Conservation (phyloP, 2,888 invertebrate genomes). For the Heliconius aoede region DNA sequence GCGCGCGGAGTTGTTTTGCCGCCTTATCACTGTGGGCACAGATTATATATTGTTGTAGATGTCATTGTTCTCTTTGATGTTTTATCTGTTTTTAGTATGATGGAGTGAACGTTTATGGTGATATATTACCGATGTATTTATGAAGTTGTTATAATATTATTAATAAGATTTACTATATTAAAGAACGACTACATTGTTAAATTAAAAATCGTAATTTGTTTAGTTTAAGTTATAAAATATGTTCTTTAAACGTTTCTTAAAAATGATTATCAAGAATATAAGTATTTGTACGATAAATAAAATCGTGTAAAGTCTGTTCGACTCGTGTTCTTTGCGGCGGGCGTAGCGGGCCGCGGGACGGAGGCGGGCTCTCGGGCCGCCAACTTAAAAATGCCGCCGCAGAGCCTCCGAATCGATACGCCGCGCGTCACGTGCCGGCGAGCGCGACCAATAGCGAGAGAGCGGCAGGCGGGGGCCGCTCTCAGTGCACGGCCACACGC, state of each 20-base stretch:
- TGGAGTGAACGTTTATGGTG: background rate
- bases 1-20: conserved; percentile 82
- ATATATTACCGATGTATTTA: background rate
- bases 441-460: conserved; percentile 77
- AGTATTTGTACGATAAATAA: background rate
- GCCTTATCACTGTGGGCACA: conserved; percentile 79
- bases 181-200: background rate
- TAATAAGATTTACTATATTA: background rate
- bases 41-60: conserved; percentile 51
- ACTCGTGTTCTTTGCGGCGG: conserved; percentile 59
- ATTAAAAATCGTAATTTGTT: background rate
- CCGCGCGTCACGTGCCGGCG: conserved; percentile 86
- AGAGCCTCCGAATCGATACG: conserved; percentile 91
- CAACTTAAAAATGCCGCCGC: conserved; percentile 93
- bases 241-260: background rate
- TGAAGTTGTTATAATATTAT: background rate
- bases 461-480: conserved; percentile 58
- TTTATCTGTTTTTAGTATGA: background rate
- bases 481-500: conserved; percentile 73
- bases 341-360: conserved; percentile 72
- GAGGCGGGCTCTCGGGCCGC: conserved; percentile 78
- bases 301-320: conserved; percentile 41
- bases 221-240: background rate
- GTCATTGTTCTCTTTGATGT: background rate
- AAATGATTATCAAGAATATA: conserved; percentile 2